phyloP scores from a whole-genome alignment of 2,797 vertebrate species.

The Eurystomus glaucurus region DNA sequence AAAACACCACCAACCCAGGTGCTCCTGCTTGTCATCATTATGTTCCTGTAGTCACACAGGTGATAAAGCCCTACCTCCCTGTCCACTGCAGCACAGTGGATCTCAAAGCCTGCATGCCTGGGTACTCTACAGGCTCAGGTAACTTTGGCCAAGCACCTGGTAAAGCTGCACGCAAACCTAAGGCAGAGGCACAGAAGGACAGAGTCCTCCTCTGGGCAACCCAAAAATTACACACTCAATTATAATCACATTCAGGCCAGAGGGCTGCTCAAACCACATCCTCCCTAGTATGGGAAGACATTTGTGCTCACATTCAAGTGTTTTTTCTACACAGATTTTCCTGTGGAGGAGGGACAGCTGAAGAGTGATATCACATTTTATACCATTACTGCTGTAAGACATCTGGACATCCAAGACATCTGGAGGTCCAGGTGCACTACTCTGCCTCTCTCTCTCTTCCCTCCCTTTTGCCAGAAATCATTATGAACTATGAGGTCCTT shows the following conservation, averaged over 20 bases:
- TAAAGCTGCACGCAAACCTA: not conserved
- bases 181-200: not conserved
- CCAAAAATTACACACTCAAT: not conserved
- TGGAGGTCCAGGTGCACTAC: not conserved
- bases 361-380: not conserved
- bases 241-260: not conserved
- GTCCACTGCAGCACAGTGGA: not conserved
- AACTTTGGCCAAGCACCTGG: not conserved
- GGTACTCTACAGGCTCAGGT: accelerated
- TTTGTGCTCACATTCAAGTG: not conserved
- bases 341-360: not conserved
- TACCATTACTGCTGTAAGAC: not conserved
- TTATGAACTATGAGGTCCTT: not conserved
- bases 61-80: not conserved
- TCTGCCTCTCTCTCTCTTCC: not conserved
- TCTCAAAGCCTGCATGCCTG: not conserved
- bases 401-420: not conserved
- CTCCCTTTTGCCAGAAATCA: not conserved
- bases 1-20: not conserved
- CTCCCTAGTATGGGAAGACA: not conserved
- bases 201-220: not conserved
- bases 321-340: not conserved
- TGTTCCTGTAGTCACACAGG: not conserved
- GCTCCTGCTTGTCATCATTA: not conserved
- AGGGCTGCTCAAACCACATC: not conserved